A percentile compares a stretch with the other conserved stretches of the same genome.
Evolutionary conservation across 2,113 vertebrate species (phyloP).

Genomic region (human (Homo sapiens)): DNA sequence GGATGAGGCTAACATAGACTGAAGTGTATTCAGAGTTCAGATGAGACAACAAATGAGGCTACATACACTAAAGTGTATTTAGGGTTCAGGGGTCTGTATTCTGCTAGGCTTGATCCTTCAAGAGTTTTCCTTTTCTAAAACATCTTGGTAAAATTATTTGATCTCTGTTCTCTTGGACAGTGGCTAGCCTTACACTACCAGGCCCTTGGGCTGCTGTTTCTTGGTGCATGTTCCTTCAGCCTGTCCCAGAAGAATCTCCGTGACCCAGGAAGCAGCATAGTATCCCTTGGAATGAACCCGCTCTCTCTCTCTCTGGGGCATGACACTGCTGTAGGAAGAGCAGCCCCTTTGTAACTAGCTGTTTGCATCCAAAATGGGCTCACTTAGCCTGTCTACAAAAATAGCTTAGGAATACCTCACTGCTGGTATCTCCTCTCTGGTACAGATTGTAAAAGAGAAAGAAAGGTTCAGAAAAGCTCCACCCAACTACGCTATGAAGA

Average conservation of each 20-base stretch:
- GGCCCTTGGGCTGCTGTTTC: constrained; percentile 13
- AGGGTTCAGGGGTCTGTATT: constrained; percentile 1
- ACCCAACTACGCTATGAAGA: constrained; percentile 99
- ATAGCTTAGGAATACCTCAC: constrained; percentile 54
- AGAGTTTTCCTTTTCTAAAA: constrained; percentile 18
- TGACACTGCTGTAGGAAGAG: constrained; percentile 41
- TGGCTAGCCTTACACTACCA: constrained; percentile 39
- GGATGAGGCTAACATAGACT: background rate
- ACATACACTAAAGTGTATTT: background rate
- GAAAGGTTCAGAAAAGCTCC: constrained; percentile 98
- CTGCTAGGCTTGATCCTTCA: constrained; percentile 39
- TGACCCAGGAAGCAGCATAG: constrained; percentile 31
- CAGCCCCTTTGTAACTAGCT: background rate
- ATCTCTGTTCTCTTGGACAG: constrained; percentile 59
- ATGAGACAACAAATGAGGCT: background rate
- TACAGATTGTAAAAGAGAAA: constrained; percentile 98
- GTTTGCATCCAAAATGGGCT: constrained; percentile 45
- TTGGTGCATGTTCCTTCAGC: constrained; percentile 49
- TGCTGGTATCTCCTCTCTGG: constrained; percentile 70
- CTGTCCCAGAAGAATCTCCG: constrained; percentile 42
- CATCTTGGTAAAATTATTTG: constrained; percentile 47
- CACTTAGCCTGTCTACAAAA: background rate
- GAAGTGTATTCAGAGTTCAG: background rate
- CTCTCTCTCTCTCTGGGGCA: background rate
- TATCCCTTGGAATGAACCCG: constrained; percentile 34